phyloP scores from a whole-genome alignment of 2,797 vertebrate genomes.

The Cottoperca gobio region DNA sequence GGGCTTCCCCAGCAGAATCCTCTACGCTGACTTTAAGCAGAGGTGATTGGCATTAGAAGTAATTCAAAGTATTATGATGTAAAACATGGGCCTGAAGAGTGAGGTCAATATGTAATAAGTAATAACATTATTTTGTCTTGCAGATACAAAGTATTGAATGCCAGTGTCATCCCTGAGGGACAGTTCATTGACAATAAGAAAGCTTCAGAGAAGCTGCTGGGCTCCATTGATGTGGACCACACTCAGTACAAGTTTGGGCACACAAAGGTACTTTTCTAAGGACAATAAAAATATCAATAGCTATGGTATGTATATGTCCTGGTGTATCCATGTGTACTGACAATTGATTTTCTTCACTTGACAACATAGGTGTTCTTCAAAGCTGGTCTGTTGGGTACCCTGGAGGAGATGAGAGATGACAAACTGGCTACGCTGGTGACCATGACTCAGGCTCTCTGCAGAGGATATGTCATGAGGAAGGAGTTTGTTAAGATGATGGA shows the following conservation, averaged over 20 bases:
- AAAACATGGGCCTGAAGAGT: no score
- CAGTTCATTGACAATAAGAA: slow-evolving; percentile 94
- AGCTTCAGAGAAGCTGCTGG: slow-evolving; percentile 90
- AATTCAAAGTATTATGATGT: neutral
- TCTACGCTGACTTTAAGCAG: slow-evolving; percentile 90
- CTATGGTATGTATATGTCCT: no score
- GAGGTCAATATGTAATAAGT: no score
- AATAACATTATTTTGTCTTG: neutral
- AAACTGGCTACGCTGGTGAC: slow-evolving; percentile 87
- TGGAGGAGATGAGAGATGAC: slow-evolving; percentile 92
- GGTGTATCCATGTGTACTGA: neutral
- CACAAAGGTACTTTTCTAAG: slow-evolving; percentile 83
- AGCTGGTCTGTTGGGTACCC: slow-evolving; percentile 87
- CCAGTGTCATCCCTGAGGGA: no score
- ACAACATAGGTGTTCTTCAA: slow-evolving; percentile 91
- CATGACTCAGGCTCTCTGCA: slow-evolving; percentile 86
- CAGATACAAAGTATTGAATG: no score
- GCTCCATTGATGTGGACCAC: slow-evolving; percentile 89
- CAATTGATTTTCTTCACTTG: neutral
- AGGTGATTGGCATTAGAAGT: slow-evolving; percentile 73
- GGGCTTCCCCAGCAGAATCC: slow-evolving; percentile 89
- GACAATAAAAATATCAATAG: no score
- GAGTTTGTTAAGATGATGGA: slow-evolving; percentile 89
- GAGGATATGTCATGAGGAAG: slow-evolving; percentile 87
- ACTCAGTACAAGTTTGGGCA: slow-evolving; percentile 91